Evolutionary conservation across 2,797 vertebrate genomes (phyloP).

Genomic region (Avahi laniger): DNA sequence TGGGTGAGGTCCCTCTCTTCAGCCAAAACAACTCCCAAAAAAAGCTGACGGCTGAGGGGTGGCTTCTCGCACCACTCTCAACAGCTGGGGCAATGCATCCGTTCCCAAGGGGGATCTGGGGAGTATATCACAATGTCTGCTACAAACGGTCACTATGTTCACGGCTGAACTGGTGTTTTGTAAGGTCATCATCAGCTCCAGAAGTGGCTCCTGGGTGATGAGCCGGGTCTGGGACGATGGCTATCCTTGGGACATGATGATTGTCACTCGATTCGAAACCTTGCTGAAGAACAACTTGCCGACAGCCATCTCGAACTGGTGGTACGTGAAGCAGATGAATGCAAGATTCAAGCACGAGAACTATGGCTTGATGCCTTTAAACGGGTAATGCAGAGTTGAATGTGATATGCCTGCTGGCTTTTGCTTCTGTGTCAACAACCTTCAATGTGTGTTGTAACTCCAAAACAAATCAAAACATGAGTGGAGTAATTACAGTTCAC

Average conservation of each 20-base stretch:
- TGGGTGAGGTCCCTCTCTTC: background rate
- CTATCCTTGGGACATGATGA: conserved; percentile 88
- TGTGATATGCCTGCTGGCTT: background rate
- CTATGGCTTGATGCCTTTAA: conserved; percentile 88
- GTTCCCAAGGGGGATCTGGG: no score
- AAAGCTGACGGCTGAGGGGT: background rate
- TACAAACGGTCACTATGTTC: background rate
- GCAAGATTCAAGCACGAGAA: conserved; percentile 87
- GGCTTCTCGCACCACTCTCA: background rate
- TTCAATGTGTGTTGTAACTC: background rate
- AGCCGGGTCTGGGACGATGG: conserved; percentile 86
- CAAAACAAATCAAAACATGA: background rate
- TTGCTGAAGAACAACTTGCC: conserved; percentile 84
- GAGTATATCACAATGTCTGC: no score
- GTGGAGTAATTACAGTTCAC: background rate
- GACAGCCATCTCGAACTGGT: conserved; percentile 83
- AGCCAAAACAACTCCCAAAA: background rate
- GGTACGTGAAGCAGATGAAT: conserved; percentile 85
- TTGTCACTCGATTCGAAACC: conserved; percentile 81
- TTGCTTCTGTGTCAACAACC: background rate
- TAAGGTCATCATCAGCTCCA: conserved; percentile 92
- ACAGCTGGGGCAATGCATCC: background rate
- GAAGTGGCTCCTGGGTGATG: conserved; percentile 90
- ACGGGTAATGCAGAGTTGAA: conserved; percentile 82
- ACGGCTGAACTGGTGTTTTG: background rate